Conservation (phyloP, 2,888 invertebrate species). For the Chrysomela aeneicollis region DNA sequence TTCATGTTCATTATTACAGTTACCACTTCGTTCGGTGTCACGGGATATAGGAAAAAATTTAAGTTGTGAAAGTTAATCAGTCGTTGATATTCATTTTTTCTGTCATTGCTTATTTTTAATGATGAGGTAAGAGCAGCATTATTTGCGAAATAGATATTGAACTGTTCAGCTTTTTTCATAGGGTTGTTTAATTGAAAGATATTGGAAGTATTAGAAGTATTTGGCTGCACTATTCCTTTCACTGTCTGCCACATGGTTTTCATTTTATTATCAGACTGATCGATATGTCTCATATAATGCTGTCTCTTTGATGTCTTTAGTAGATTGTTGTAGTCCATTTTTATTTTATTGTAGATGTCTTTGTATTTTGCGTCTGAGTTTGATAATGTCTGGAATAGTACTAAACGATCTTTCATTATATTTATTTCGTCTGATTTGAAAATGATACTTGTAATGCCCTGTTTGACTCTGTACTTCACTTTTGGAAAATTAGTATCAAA, state of each 20-base stretch:
- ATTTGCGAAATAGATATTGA: constrained; percentile 6
- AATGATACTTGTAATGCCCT: neutral
- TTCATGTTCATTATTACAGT: constrained; percentile 6
- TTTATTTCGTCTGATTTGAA: constrained; percentile 1
- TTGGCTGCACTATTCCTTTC: constrained; percentile 12
- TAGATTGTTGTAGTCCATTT: neutral
- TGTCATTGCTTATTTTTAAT: neutral
- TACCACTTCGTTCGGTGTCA: constrained; percentile 3
- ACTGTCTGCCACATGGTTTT: constrained; percentile 14
- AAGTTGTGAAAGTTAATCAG: constrained; percentile 11
- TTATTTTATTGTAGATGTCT: neutral
- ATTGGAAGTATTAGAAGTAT: neutral
- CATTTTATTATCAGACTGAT: constrained; percentile 8
- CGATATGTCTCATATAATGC: constrained; percentile 6
- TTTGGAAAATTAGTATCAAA: constrained; percentile 6
- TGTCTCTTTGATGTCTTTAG: constrained; percentile 4
- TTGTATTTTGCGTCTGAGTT: constrained; percentile 3
- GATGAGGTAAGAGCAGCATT: neutral
- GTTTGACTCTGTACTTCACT: constrained; percentile 1
- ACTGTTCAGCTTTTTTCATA: constrained; percentile 4
- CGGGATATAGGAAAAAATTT: constrained; percentile 6
- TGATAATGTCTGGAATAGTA: constrained; percentile 11
- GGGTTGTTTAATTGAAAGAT: constrained; percentile 2
- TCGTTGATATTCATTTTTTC: neutral
- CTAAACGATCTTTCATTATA: constrained; percentile 4